A percentile compares a stretch with the other conserved stretches of the same genome.
These are phyloP conservation scores for Gymnothorax javanicus DNA, from an alignment of 2,797 vertebrate genomes.

Conservation along the genomic window DNA sequence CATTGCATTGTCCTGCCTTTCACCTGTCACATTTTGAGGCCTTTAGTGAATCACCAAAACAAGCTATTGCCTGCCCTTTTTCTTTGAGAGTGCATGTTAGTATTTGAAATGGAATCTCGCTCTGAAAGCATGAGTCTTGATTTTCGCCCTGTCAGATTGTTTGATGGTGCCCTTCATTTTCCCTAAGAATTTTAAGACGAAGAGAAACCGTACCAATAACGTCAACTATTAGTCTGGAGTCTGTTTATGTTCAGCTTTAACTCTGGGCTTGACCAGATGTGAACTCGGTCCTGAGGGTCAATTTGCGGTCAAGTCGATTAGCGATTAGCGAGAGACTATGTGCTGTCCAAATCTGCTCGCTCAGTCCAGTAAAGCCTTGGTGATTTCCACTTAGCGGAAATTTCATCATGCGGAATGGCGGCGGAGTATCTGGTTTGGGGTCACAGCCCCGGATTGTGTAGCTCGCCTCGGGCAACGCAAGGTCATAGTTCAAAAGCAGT, in stretches of 20 bases:
- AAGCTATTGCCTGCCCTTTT: background rate
- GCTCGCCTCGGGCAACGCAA: background rate
- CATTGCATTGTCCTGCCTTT: background rate
- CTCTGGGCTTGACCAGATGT: conserved; percentile 36
- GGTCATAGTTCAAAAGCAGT: background rate
- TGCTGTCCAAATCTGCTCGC: conserved; percentile 47
- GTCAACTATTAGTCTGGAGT: conserved; percentile 1
- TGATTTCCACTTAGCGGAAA: conserved; percentile 48
- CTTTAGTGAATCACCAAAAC: conserved; percentile 25
- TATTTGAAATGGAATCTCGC: background rate
- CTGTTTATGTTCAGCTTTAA: background rate
- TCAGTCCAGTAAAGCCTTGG: conserved; percentile 43
- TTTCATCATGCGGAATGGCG: conserved; percentile 47
- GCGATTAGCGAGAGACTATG: conserved; percentile 39
- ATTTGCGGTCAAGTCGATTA: conserved; percentile 45
- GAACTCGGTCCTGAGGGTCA: background rate
- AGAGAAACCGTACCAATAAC: background rate
- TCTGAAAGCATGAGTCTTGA: background rate
- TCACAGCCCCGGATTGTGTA: background rate
- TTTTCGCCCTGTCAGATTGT: background rate
- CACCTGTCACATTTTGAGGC: conserved; percentile 1
- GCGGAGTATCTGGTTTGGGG: conserved; percentile 35
- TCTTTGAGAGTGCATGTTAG: background rate
- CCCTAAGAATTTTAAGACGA: conserved; percentile 2
- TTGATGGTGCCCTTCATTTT: background rate